Evolutionary conservation across 2,888 invertebrate genomes (phyloP), one percentile per base, ranked within the genome.

Genomic region (Perizoma affinitatum): DNA sequence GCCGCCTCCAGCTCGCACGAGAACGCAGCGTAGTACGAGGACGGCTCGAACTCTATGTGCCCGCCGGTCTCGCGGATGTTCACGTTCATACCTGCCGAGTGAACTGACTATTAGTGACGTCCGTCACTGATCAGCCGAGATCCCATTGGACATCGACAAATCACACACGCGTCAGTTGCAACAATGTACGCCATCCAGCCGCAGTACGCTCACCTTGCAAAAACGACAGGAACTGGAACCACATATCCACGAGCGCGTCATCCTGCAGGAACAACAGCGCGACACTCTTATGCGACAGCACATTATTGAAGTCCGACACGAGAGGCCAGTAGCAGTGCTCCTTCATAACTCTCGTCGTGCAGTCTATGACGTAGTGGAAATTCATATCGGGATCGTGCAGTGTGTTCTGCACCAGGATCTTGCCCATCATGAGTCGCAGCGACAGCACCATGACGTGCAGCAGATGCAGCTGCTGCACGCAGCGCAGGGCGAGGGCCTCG

Each of bases 241-340:
- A 99, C 96, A 98, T 96, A 76, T 97, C 96, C 46, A 98, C 94
- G n/a, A 99, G 94, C 65, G 96, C 95, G 78, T 96, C 96, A 79
- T 98, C 97, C 54, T 95, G 95, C 87, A 99, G 94, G 82, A 99
- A 98, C 79, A 96, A 95, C 71, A 97, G 88, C 10, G 98, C 98
- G 4, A 99, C 97, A 10, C 97, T 96, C 77, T 96, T 95, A 82
- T 99, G 99, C 0, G 98, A 97, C 10, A 99, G 93, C 54, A 99
- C 97, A 85, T 99, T 99, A 82, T 98, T 98, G 72, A 99, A 95
- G 90, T 99, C 99, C 0, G 98, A 98, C 41, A 99, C 98, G 6
- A 99, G 93, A 0, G 99, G 98, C 99, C 99, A 99, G 86, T 98
- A 99, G 88, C 98, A 98, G 84, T 99, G 99, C 80, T 98, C 97